Conservation (phyloP, 2,888 invertebrate genomes). For the Hemithea aestivaria region DNA sequence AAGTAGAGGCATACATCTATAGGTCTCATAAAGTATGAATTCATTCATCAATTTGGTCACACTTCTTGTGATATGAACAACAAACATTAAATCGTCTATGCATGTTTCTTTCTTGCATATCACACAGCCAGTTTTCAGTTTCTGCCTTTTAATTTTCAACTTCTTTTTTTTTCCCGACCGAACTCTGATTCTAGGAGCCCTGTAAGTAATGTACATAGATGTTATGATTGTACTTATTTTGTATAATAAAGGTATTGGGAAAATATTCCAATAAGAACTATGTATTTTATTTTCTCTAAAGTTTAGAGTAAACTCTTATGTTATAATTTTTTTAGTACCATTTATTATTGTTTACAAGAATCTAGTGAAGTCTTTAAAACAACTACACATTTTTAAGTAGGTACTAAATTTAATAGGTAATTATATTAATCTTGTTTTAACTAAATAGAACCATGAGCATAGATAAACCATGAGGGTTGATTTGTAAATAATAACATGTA, state of each 20-base stretch:
- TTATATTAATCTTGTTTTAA: no score
- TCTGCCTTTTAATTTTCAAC: no score
- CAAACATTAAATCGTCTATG: conserved; percentile 25
- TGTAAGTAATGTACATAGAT: conserved; percentile 38
- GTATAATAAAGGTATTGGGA: conserved; percentile 49
- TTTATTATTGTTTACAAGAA: no score
- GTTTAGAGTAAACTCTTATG: no score
- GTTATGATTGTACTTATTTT: conserved; percentile 62
- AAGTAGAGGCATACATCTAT: conserved; percentile 64
- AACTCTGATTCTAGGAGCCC: conserved; percentile 31
- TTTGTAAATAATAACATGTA: no score
- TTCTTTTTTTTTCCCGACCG: background rate
- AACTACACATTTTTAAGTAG: no score
- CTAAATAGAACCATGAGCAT: no score
- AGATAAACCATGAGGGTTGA: no score
- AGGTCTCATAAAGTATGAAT: conserved; percentile 52
- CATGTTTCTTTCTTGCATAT: conserved; percentile 31
- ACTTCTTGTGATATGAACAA: conserved; percentile 44
- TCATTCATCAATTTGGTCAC: conserved; percentile 36
- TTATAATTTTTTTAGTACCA: no score
- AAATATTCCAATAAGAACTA: conserved; percentile 3
- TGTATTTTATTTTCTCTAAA: no score
- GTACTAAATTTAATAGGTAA: no score
- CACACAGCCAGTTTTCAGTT: conserved; percentile 28
- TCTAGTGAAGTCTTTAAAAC: no score